Evolutionary conservation across 92 coral and sea anemone species (phyloP).

Genomic region (Virgularia gustaviana): DNA sequence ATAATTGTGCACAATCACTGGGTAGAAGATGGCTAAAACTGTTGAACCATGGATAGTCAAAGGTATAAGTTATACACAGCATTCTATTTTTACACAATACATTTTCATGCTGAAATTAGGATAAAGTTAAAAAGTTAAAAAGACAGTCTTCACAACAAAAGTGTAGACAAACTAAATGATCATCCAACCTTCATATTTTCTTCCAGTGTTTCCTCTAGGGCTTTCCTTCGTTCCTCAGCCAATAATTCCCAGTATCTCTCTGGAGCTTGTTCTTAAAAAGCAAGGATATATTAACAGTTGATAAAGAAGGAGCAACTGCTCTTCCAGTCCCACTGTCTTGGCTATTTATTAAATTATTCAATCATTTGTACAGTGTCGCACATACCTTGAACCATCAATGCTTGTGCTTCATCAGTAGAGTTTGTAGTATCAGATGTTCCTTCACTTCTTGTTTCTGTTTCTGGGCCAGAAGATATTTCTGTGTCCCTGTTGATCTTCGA

Average conservation of each 20-base stretch:
- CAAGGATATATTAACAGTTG: background rate
- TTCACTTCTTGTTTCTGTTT: constrained; percentile 38
- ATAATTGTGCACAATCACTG: background rate
- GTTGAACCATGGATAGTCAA: too few species aligned
- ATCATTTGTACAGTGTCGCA: too few species aligned
- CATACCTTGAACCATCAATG: constrained; percentile 91
- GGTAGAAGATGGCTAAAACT: too few species aligned
- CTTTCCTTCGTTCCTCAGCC: constrained; percentile 88
- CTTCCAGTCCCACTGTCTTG: too few species aligned
- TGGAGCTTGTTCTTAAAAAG: constrained; percentile 64
- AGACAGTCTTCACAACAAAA: background rate
- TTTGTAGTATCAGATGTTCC: background rate
- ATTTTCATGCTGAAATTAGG: background rate
- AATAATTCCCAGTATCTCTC: constrained; percentile 90
- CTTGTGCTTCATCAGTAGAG: constrained; percentile 61
- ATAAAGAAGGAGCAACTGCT: too few species aligned
- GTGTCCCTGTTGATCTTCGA: constrained; percentile 11
- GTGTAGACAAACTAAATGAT: background rate
- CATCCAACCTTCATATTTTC: constrained; percentile 74
- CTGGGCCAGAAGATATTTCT: constrained; percentile 27
- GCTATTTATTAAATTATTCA: too few species aligned
- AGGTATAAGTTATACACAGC: too few species aligned
- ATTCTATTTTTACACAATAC: background rate
- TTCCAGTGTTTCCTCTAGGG: constrained; percentile 79
- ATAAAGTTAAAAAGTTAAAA: background rate